These are phyloP conservation scores for Phortica magna DNA, from an alignment of 2,888 invertebrate genomes.

Conservation along the genomic window DNA sequence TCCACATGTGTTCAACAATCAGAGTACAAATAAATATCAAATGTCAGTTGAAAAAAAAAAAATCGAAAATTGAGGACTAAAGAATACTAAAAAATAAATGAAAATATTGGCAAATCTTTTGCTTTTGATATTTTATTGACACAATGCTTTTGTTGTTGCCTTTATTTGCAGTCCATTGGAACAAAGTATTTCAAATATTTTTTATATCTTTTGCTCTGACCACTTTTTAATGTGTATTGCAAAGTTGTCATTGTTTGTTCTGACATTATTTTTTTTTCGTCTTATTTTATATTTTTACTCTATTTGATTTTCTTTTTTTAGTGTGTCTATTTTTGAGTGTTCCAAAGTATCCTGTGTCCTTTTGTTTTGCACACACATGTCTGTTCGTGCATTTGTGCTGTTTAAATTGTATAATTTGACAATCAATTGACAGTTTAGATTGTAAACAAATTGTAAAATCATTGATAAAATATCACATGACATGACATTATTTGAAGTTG, in stretches of 20 bases:
- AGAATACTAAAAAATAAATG: background rate
- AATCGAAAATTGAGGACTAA: background rate
- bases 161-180: background rate
- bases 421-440: conserved; percentile 71
- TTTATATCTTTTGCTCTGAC: background rate
- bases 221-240: background rate
- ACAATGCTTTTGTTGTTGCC: background rate
- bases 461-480: conserved; percentile 38
- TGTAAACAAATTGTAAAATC: conserved; percentile 54
- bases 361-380: conserved; percentile 24
- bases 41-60: conserved; percentile 23
- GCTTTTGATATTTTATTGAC: conserved; percentile 26
- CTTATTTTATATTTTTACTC: background rate
- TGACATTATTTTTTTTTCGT: background rate
- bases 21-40: conserved; percentile 15
- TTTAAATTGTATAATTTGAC: conserved; percentile 66
- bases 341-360: conserved; percentile 24
- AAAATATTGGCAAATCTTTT: conserved; percentile 9
- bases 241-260: background rate
- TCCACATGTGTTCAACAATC: background rate
- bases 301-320: background rate
- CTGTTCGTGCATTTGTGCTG: background rate
- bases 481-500: background rate
- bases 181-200: background rate
- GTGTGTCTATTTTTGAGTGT: background rate